Conservation (phyloP, 2,113 vertebrate species). For the Neolamprologus toae region DNA sequence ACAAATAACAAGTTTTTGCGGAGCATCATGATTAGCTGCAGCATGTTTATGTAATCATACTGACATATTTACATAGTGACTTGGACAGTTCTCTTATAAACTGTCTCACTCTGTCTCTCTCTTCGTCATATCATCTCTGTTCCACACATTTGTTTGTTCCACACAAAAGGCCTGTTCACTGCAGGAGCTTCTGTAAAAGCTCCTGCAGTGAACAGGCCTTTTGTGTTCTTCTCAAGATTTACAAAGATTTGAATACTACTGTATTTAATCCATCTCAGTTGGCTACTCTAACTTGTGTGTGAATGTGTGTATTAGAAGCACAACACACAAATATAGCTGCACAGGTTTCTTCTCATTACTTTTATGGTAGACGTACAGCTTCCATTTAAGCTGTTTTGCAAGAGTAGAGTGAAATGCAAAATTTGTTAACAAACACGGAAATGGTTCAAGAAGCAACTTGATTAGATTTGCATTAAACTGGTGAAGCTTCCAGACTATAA, state of each 20-base stretch:
- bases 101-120: not conserved
- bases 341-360: not conserved
- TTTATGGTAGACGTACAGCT: not conserved
- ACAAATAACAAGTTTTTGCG: not conserved
- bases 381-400: not conserved
- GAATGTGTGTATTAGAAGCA: not conserved
- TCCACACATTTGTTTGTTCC: not conserved
- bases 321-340: not conserved
- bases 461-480: not conserved
- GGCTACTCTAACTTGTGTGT: not conserved
- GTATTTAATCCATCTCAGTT: not conserved
- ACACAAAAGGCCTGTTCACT: not conserved
- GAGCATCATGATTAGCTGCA: not conserved
- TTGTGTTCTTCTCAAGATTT: not conserved
- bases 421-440: not conserved
- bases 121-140: not conserved
- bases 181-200: accelerated
- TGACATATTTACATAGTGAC: not conserved
- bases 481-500: not conserved
- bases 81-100: not conserved
- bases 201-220: not conserved
- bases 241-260: not conserved
- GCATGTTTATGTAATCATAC: not conserved
- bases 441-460: not conserved
- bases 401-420: not conserved